Evolutionary conservation across 1,140 invertebrate species (phyloP), one percentile per base, ranked within the genome.

Genomic region (Probaryconus sp.): DNA sequence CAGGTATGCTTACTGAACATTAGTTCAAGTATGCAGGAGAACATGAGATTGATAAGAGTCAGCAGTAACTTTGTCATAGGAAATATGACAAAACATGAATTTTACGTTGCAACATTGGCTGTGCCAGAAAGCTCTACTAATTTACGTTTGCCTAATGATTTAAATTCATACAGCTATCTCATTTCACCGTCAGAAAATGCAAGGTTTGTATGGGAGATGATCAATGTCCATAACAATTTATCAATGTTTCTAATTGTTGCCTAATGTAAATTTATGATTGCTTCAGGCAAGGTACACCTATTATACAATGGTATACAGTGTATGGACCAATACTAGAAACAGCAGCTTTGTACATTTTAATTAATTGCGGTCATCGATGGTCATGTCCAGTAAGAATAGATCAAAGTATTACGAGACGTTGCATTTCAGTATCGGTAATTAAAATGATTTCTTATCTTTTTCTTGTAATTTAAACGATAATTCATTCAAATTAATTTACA

Each of bases 331-430:
- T 76, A 37, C 6, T 86, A n/a, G 82, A 83, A 5, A 42, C 80
- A 0, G 80, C 80, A 6, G 78, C 75, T 7, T 74, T 86, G 5
- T 88, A 86, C 4, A 63, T 90, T 74, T 84, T 85, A 2, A 48
- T 89, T 16, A 84, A 85, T 40, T 74, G 84, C 10, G 77, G 82
- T 0, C 77, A 83, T 17, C 81, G 71, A 2, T 90, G 89, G 88
- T 90, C 89, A 0, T 90, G 89, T 81, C 90, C 90, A 3, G 69
- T 90, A 11, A 83, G 87, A 67, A 85, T 90, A 0, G 89, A 90
- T 63, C 88, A 90, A 77, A 74, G 75, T 45, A 80, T 88, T 18
- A 79, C 83, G 21, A 76, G 89, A 18, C 78, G 81, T 73, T 88
- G 86, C 26, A 76, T 89, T 45, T 81, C 86, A 3, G 47, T 90